Evolutionary conservation across 2,888 invertebrate genomes (phyloP).

Genomic region (Drosophila tanythrix): DNA sequence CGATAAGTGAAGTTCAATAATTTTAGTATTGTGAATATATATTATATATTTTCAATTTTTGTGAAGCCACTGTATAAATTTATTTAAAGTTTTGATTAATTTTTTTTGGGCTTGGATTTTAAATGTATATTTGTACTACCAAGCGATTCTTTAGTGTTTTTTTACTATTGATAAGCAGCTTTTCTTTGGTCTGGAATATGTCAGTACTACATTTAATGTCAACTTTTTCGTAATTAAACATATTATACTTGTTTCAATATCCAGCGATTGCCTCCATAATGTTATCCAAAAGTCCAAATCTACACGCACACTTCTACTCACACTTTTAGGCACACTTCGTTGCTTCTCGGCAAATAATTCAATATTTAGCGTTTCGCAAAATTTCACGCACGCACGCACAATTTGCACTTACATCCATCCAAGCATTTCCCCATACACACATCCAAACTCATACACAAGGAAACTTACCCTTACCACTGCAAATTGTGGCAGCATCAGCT

Average conservation of each 20-base stretch:
- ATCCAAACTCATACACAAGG: background rate
- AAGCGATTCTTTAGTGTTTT: background rate
- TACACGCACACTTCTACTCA: background rate
- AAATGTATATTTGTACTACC: background rate
- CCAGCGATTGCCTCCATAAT: conserved; percentile 17
- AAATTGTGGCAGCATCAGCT: conserved; percentile 34
- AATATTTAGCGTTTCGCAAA: conserved; percentile 51
- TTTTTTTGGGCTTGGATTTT: background rate
- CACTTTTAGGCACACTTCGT: conserved; percentile 25
- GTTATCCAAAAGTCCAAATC: conserved; percentile 4
- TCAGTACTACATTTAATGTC: background rate
- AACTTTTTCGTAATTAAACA: conserved; percentile 23
- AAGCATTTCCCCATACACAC: background rate
- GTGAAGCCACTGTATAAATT: background rate
- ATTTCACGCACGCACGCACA: conserved; percentile 56
- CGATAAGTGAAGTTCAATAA: background rate
- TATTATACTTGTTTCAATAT: conserved; percentile 14
- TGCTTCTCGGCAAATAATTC: conserved; percentile 51
- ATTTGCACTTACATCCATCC: conserved; percentile 20
- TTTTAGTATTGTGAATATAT: background rate
- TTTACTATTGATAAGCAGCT: background rate
- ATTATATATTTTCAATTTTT: background rate
- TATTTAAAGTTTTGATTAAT: background rate
- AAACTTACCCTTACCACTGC: conserved; percentile 6
- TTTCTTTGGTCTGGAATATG: background rate